Conservation (phyloP, 2,888 invertebrate genomes). For the Drosophila lutescens region DNA sequence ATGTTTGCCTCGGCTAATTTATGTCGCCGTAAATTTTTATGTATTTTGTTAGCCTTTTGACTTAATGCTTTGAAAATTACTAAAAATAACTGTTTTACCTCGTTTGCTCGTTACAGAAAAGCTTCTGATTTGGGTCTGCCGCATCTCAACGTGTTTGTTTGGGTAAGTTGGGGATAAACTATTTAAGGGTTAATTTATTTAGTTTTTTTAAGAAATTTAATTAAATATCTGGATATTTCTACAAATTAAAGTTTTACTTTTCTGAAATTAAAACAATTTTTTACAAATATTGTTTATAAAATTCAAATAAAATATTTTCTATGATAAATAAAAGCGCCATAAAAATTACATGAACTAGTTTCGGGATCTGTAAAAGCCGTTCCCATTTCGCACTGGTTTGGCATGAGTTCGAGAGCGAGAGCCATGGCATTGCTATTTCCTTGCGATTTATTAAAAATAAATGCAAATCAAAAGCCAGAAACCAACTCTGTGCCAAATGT, state of each 20-base stretch:
- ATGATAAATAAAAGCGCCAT: too few species aligned
- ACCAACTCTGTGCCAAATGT: conserved; percentile 50
- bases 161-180: conserved; percentile 28
- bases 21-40: conserved; percentile 9
- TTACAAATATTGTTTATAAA: too few species aligned
- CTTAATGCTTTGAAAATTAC: conserved; percentile 31
- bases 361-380: not conserved
- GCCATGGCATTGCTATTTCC: not conserved
- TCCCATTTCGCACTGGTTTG: conserved; percentile 8
- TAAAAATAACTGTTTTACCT: conserved; percentile 21
- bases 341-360: not conserved
- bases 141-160: conserved; percentile 22
- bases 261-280: too few species aligned
- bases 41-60: conserved; percentile 14
- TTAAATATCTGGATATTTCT: too few species aligned
- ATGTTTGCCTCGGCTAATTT: not conserved
- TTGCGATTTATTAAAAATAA: conserved; percentile 36
- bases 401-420: conserved; percentile 8
- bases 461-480: conserved; percentile 33
- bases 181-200: too few species aligned
- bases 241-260: too few species aligned
- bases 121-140: conserved; percentile 19
- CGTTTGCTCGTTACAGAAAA: conserved; percentile 34
- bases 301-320: too few species aligned
- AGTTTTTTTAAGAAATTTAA: too few species aligned